Conservation (phyloP, 2,888 invertebrate genomes). For the Glomeris marginata region DNA sequence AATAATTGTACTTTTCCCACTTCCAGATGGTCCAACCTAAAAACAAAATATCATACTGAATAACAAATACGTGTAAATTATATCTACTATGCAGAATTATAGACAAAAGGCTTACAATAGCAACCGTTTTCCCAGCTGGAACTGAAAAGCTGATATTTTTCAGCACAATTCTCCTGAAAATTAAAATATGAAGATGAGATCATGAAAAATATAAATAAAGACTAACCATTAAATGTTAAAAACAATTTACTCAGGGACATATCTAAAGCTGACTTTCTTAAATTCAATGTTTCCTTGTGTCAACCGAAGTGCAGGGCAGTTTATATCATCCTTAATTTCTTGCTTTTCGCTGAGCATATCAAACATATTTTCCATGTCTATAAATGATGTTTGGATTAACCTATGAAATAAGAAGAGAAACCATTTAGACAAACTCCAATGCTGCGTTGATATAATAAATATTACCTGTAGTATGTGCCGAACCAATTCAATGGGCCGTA, state of each 20-base stretch:
- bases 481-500: constrained; percentile 96
- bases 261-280: constrained; percentile 75
- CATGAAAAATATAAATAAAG: neutral
- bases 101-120: constrained; percentile 28
- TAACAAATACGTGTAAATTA: too few species aligned
- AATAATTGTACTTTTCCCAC: constrained; percentile 40
- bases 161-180: constrained; percentile 42
- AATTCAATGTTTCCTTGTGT: constrained; percentile 60
- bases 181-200: neutral
- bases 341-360: constrained; percentile 74
- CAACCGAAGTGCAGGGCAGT: constrained; percentile 53
- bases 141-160: constrained; percentile 63
- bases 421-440: constrained; percentile 8
- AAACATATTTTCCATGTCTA: constrained; percentile 99
- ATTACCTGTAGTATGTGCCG: constrained; percentile 88
- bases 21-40: constrained; percentile 70
- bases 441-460: neutral
- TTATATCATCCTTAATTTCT: constrained; percentile 70
- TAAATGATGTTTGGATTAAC: constrained; percentile 91
- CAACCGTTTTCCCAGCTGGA: constrained; percentile 65
- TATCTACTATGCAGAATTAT: too few species aligned
- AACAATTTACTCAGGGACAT: constrained; percentile 48
- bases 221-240: neutral
- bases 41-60: constrained; percentile 16
- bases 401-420: constrained; percentile 35